Evolutionary conservation across 2,113 vertebrate genomes (phyloP), one percentile per base, ranked within the genome.

Genomic region (Acinonyx jubatus): DNA sequence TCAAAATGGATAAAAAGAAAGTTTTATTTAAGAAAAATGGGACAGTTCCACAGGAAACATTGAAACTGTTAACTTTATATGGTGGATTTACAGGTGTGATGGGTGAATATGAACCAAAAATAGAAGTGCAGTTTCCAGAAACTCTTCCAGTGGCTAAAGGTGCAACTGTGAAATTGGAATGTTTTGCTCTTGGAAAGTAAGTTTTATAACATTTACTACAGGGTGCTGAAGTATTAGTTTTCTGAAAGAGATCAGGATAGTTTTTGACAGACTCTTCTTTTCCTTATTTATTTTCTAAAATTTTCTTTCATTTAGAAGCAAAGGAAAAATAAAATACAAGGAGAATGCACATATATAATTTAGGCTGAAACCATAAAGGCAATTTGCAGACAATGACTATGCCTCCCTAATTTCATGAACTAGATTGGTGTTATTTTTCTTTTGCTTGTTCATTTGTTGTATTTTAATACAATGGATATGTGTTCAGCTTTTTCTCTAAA

Each of bases 51-150:
- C 86, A 81, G 50, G 57, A 38, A 78, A 81, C 2, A 6, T 5
- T 69, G 55, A 69, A 55, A 69, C 23, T 45, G 8, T 15, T 38
- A 1, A 29, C 0, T 9, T 83, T 95, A 7, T 95, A 98, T 65
- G 98, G 91, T 97, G 71, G 94, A 5, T 97, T 98, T 92, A 1
- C 86, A 99, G 99, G 99, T 97, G 99, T 99, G 91, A 99, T 99
- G 99, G 99, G 99, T 74, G 99, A 99, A 98, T 99, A 99, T 14
- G 99, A 99, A 98, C 99, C 99, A 78, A 99, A 99, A 99, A 99
- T 99, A 99, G 99, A 99, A 99, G 99, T 99, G 98, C 99, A 99
- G 98, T 99, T 99, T 98, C 99, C 99, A 7, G 99, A 99, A 98
- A 99, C 98, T 0, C 98, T 99, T 86, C 99, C 99, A 87, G 99